These are phyloP conservation scores for Oostethus manadensis DNA, from an alignment of 2,113 vertebrate genomes.

Conservation along the genomic window DNA sequence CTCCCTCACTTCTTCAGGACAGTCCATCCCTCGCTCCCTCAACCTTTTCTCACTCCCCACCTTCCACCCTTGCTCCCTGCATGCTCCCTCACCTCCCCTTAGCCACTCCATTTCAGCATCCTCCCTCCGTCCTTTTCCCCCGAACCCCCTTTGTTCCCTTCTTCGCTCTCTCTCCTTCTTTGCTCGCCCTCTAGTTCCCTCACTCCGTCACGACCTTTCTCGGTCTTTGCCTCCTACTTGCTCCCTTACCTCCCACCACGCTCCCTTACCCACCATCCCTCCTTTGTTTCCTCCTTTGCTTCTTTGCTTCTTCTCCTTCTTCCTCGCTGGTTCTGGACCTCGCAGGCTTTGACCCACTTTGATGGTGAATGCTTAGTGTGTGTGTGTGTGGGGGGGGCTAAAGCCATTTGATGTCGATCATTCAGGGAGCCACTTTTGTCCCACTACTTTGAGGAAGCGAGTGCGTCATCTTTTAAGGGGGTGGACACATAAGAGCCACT, in stretches of 20 bases:
- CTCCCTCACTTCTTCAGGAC: background rate
- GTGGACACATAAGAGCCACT: slow-evolving; percentile 39
- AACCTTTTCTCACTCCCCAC: too few species aligned
- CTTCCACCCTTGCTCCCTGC: background rate
- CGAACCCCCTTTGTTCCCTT: background rate
- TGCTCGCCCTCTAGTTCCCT: background rate
- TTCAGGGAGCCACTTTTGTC: slow-evolving; percentile 51
- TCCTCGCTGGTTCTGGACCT: background rate
- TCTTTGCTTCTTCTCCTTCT: background rate
- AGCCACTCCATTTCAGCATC: too few species aligned
- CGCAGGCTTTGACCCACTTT: slow-evolving; percentile 53
- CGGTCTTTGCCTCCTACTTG: too few species aligned
- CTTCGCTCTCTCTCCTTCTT: background rate
- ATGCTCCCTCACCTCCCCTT: background rate
- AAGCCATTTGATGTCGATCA: slow-evolving; percentile 63
- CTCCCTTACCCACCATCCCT: background rate
- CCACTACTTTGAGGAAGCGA: slow-evolving; percentile 24
- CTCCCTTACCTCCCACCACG: background rate
- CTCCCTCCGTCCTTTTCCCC: too few species aligned
- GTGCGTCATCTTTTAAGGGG: slow-evolving; percentile 56
- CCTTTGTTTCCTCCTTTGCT: background rate
- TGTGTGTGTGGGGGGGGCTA: slow-evolving; percentile 46
- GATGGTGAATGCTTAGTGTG: slow-evolving; percentile 34
- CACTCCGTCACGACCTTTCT: background rate
- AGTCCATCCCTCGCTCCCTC: too few species aligned